Percentiles rank a stretch among this genome's conserved stretches.
Conservation (phyloP, 2,113 vertebrate species). For the Megaleporinus macrocephalus region DNA sequence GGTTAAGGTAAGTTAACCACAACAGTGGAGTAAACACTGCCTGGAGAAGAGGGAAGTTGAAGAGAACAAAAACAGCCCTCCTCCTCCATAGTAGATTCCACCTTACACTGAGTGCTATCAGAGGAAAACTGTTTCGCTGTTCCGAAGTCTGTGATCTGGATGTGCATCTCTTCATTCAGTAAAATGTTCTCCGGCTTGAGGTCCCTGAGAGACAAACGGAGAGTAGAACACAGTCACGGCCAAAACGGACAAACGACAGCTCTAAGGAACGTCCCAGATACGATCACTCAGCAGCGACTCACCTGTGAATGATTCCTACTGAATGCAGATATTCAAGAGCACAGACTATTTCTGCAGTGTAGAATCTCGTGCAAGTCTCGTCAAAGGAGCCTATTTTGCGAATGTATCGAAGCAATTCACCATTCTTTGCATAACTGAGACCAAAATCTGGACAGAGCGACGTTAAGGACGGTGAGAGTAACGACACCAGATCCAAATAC, state of each 20-base stretch:
- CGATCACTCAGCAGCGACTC: conserved; percentile 45
- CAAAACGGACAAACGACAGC: not conserved
- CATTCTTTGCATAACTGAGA: conserved; percentile 98
- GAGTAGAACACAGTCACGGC: not conserved
- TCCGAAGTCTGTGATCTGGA: conserved; percentile 98
- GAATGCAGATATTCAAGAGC: conserved; percentile 95
- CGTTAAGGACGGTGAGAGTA: conserved; percentile 67
- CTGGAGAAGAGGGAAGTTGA: not conserved
- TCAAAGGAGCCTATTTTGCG: conserved; percentile 99
- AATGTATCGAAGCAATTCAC: conserved; percentile 97
- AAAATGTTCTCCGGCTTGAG: conserved; percentile 99
- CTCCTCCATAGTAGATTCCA: not conserved
- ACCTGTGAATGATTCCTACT: conserved; percentile 99
- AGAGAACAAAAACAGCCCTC: not conserved
- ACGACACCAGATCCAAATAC: not conserved
- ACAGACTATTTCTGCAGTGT: conserved; percentile 95
- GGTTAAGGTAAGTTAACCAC: conserved; percentile 8
- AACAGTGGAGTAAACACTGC: not conserved
- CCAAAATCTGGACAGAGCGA: conserved; percentile 87
- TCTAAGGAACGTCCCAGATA: not conserved
- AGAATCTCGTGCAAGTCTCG: conserved; percentile 98
- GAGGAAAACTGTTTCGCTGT: conserved; percentile 95
- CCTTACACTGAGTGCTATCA: conserved; percentile 89
- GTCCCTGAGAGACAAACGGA: conserved; percentile 81
- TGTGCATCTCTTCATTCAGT: conserved; percentile 98